Conservation (phyloP, 1,140 invertebrate genomes). For the Oryctes rhinoceros region DNA sequence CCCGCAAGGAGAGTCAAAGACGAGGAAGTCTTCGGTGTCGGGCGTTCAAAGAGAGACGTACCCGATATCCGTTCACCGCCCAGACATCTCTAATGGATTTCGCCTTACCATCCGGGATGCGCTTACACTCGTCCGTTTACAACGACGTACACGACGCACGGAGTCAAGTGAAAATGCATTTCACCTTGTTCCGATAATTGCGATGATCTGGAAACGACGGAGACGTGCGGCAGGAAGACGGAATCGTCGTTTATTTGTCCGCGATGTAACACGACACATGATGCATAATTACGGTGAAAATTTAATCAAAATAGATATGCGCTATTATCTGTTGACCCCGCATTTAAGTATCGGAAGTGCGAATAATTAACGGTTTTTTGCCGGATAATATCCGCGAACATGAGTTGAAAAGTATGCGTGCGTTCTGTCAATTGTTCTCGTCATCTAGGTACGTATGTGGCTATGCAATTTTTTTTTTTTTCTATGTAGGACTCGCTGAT, state of each 20-base stretch:
- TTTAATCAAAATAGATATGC: not conserved
- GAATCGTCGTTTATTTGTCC: not conserved
- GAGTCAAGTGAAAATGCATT: slow-evolving; percentile 20
- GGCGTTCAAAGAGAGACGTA: not conserved
- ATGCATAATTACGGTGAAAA: slow-evolving; percentile 21
- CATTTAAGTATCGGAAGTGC: not conserved
- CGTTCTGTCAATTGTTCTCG: not conserved
- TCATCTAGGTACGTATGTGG: not conserved
- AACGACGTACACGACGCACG: not conserved
- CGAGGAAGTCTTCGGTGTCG: not conserved
- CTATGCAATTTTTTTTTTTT: not conserved
- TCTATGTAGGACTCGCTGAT: slow-evolving; percentile 3
- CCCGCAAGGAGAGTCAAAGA: not conserved
- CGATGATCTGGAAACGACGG: not conserved
- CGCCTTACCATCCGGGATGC: slow-evolving; percentile 11
- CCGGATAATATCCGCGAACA: not conserved
- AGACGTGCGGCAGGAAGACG: not conserved
- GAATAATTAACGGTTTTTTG: slow-evolving; percentile 18
- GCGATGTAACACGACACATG: not conserved
- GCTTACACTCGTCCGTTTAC: not conserved
- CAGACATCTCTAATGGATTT: slow-evolving; percentile 3
- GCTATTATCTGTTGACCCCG: slow-evolving; percentile 1
- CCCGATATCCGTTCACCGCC: not conserved
- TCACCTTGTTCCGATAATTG: slow-evolving; percentile 25
- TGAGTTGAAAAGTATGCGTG: not conserved